Evolutionary conservation across 2,888 invertebrate species (phyloP).

Genomic region (Dysmachus trigonus): DNA sequence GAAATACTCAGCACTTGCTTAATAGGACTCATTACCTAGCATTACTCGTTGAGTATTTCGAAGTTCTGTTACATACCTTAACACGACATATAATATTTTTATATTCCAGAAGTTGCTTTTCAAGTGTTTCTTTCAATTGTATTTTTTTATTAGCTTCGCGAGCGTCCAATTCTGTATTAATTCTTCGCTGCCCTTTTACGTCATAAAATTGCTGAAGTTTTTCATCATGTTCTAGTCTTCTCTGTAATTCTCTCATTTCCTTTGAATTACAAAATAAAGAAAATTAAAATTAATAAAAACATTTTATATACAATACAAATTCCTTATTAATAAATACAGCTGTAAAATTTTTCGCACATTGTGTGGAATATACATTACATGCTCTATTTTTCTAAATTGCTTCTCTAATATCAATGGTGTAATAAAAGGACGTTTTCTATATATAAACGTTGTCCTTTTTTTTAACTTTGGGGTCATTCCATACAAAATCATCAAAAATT

Average conservation of each 20-base stretch:
- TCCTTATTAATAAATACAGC: not conserved
- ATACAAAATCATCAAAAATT: too few relatives aligned
- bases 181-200: slow-evolving; percentile 82
- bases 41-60: too few relatives aligned
- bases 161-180: slow-evolving; percentile 78
- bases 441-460: too few relatives aligned
- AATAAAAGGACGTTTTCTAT: too few relatives aligned
- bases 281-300: not conserved
- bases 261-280: slow-evolving; percentile 54
- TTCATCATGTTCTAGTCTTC: slow-evolving; percentile 85
- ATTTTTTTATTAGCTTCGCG: slow-evolving; percentile 77
- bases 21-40: too few relatives aligned
- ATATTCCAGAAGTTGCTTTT: slow-evolving; percentile 77
- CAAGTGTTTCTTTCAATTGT: slow-evolving; percentile 73
- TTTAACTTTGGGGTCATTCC: too few relatives aligned
- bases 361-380: not conserved
- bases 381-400: too few relatives aligned
- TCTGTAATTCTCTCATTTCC: slow-evolving; percentile 88
- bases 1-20: too few relatives aligned
- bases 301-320: too few relatives aligned
- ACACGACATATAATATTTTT: slow-evolving; percentile 80
- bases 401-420: too few relatives aligned
- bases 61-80: slow-evolving; percentile 67
- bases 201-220: slow-evolving; percentile 86
- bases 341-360: not conserved